Conservation (phyloP, 1,140 invertebrate species). For the Zaprionus lachaisei region DNA sequence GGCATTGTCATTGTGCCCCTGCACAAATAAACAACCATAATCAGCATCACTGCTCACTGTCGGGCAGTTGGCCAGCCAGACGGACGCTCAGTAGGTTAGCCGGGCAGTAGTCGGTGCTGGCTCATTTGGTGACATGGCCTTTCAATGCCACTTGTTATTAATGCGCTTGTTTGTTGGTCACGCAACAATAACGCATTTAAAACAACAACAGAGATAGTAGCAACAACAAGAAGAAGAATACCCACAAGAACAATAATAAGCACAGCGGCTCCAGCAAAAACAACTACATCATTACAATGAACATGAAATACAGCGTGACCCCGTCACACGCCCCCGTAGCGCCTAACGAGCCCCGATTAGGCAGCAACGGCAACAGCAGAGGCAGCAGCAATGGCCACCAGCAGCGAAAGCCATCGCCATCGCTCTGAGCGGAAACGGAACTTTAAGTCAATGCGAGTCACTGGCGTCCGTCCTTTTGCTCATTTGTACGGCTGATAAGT, state of each 20-base stretch:
- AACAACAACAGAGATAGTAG: constrained; percentile 56
- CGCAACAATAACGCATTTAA: constrained; percentile 79
- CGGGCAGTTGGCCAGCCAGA: neutral
- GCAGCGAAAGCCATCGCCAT: constrained; percentile 12
- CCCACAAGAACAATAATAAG: constrained; percentile 61
- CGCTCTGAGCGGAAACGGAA: constrained; percentile 51
- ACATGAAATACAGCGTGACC: constrained; percentile 57
- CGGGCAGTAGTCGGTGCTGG: constrained; percentile 44
- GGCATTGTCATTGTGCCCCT: constrained; percentile 61
- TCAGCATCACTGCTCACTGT: constrained; percentile 48
- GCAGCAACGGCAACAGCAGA: constrained; percentile 11
- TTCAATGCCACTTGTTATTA: constrained; percentile 79
- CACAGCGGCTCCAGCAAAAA: constrained; percentile 23
- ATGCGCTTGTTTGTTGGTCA: constrained; percentile 63
- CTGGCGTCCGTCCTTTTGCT: constrained; percentile 13
- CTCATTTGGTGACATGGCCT: constrained; percentile 78
- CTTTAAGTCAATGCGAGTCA: constrained; percentile 39
- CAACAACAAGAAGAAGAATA: constrained; percentile 52
- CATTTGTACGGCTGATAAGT: constrained; percentile 52
- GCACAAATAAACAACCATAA: constrained; percentile 79
- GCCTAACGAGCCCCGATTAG: constrained; percentile 72
- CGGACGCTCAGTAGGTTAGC: constrained; percentile 1
- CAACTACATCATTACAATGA: constrained; percentile 55
- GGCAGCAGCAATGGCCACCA: constrained; percentile 37
- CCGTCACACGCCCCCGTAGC: constrained; percentile 46